Evolutionary conservation across 2,888 invertebrate genomes (phyloP).

Genomic region (Iphiclides podalirius): DNA sequence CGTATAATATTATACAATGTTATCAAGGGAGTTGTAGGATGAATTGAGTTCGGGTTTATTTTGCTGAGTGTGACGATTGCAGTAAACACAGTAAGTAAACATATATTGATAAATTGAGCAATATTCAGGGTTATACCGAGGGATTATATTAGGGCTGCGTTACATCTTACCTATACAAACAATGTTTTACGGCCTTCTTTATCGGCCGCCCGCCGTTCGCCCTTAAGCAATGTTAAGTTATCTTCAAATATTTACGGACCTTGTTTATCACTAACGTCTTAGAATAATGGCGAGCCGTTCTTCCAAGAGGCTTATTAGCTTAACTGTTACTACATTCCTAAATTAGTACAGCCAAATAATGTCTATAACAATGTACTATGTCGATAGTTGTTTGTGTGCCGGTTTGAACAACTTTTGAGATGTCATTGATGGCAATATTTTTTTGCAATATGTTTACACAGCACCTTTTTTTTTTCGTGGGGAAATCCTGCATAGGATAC

Average conservation of each 20-base stretch:
- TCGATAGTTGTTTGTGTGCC: too few species aligned
- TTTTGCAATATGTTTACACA: too few species aligned
- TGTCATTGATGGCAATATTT: too few species aligned
- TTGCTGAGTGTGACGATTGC: too few species aligned
- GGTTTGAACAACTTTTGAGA: too few species aligned
- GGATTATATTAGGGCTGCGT: neutral
- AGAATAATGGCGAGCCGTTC: neutral
- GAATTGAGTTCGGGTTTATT: too few species aligned
- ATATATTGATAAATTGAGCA: neutral
- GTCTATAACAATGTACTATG: neutral
- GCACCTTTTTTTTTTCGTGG: too few species aligned
- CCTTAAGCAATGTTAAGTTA: neutral
- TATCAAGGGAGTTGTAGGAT: too few species aligned
- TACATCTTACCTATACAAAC: neutral
- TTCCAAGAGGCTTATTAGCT: neutral
- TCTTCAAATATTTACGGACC: neutral
- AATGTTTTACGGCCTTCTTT: neutral
- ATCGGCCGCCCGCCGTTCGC: neutral
- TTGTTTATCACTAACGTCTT: conserved; percentile 1
- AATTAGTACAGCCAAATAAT: neutral
- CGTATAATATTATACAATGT: too few species aligned
- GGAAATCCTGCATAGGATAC: too few species aligned
- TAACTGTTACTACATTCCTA: neutral
- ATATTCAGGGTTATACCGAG: neutral
- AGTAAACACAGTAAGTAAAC: neutral